Evolutionary conservation across 1,140 invertebrate genomes (phyloP).

Genomic region (Protaetia brevitarsis): DNA sequence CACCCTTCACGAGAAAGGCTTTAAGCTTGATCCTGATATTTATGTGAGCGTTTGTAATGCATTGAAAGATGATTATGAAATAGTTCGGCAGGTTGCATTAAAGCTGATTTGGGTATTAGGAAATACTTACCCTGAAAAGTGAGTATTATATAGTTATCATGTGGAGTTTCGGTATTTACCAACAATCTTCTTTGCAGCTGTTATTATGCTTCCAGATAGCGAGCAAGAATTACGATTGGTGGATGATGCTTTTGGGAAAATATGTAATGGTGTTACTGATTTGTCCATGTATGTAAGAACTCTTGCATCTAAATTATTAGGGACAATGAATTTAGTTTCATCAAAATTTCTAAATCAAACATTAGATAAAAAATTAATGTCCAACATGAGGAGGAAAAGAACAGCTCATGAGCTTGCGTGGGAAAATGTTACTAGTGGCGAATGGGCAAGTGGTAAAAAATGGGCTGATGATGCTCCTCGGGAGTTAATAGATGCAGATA

Average conservation of each 20-base stretch:
- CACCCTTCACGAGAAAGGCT: slow-evolving; percentile 74
- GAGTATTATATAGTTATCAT: slow-evolving; percentile 41
- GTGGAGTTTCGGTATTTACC: background rate
- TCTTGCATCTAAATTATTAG: slow-evolving; percentile 76
- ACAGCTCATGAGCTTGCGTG: slow-evolving; percentile 83
- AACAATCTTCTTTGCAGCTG: slow-evolving; percentile 50
- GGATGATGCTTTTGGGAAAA: slow-evolving; percentile 95
- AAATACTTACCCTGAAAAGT: slow-evolving; percentile 85
- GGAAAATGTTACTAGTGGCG: slow-evolving; percentile 75
- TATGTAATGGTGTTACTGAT: slow-evolving; percentile 92
- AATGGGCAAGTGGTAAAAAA: slow-evolving; percentile 88
- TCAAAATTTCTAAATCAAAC: slow-evolving; percentile 91
- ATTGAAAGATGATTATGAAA: slow-evolving; percentile 92
- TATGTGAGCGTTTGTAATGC: slow-evolving; percentile 81
- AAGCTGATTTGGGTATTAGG: slow-evolving; percentile 83
- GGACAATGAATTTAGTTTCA: slow-evolving; percentile 83
- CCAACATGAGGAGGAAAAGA: slow-evolving; percentile 76
- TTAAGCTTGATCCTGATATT: slow-evolving; percentile 70
- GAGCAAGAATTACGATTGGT: slow-evolving; percentile 79
- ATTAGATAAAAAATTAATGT: slow-evolving; percentile 98
- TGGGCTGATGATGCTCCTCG: slow-evolving; percentile 87
- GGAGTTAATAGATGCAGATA: slow-evolving; percentile 72
- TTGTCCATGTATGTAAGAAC: slow-evolving; percentile 82
- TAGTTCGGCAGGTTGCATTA: slow-evolving; percentile 81
- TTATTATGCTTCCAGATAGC: slow-evolving; percentile 63